Base-by-base conservation (phyloP, 2,888 invertebrate genomes). In the Parnassius glacialis region DNA sequence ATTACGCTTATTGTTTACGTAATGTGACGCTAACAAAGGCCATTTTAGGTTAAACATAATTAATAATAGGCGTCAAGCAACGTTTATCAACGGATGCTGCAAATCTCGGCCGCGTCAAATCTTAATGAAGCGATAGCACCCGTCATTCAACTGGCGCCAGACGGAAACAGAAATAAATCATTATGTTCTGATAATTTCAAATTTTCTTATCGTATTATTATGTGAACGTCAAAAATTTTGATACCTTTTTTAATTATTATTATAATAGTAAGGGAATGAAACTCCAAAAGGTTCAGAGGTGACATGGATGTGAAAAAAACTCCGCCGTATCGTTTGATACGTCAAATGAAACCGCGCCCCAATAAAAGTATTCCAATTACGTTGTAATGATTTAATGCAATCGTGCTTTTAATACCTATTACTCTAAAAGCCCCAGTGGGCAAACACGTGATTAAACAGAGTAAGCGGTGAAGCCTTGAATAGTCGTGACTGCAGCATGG, bases 51-150 rank as follows among this genome's bases (percentile, higher is more conserved):
- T 13, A n/a, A 11, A 25, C 51, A n/a, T 43, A 51, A 57, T 50
- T 42, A 48, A 50, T 11, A n/a, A 12, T 42, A n/a, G 51, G 34
- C 50, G 55, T 45, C 57, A 34, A 43, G n/a, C 34, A 7, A 5
- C 12, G 12, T 20, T 57, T 61, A 61, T 61, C 61, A 52, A 25
- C 57, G 61, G 61, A 61, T 61, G 57, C 57, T 48, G 52, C 13
- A 52, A 20, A 20, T 20, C 20, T 20, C 41, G 51, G 12, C 42
- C 42, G 10, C 47, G 13, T 57, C 47, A 47, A 11, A 44, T 12
- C 25, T 3, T 16, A 52, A 12, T 20, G 43, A 25, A 41, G 9
- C 11, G 12, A 13, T 10, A 43, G 11, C n/a, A 47, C 7, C n/a
- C 42, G 43, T 20, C 42, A 41, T n/a, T 16, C 20, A 16, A 42